Conservation (phyloP, 2,113 vertebrate species). For the Pseudopipra pipra region DNA sequence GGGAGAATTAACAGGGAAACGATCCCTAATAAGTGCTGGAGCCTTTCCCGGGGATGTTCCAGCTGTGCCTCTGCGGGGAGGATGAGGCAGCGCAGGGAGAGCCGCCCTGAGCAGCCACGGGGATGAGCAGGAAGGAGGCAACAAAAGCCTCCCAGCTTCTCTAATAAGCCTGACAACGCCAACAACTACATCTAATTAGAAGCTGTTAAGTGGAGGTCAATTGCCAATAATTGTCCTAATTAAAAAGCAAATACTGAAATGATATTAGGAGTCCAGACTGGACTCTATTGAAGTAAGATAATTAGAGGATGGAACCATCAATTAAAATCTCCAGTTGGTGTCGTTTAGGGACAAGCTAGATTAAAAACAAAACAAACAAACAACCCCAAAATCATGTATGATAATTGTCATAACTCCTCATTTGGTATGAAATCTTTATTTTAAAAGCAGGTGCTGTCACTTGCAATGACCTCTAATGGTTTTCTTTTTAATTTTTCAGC, state of each 20-base stretch:
- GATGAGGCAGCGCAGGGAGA: background rate
- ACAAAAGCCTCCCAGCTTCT: background rate
- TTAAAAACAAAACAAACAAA: background rate
- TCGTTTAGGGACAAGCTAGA: background rate
- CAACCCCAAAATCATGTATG: background rate
- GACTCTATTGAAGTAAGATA: constrained; percentile 5
- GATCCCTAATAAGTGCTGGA: constrained; percentile 50
- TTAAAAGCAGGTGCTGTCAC: background rate
- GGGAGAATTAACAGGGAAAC: constrained; percentile 40
- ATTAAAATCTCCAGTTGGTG: background rate
- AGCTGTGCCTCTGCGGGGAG: background rate
- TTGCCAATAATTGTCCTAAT: constrained; percentile 62
- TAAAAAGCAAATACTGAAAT: constrained; percentile 61
- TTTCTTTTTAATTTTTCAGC: background rate
- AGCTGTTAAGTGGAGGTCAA: constrained; percentile 55
- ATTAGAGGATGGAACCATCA: constrained; percentile 17
- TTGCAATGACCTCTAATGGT: background rate
- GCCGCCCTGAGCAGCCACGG: accelerated
- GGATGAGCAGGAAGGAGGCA: background rate
- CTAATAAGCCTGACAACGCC: background rate
- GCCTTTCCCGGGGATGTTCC: background rate
- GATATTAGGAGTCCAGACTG: background rate
- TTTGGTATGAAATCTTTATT: background rate
- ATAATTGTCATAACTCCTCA: background rate
- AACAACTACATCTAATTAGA: constrained; percentile 28